Evolutionary conservation across 2,888 invertebrate genomes (phyloP), one percentile per base, ranked within the genome.

Genomic region (Drosophila planitibia): DNA sequence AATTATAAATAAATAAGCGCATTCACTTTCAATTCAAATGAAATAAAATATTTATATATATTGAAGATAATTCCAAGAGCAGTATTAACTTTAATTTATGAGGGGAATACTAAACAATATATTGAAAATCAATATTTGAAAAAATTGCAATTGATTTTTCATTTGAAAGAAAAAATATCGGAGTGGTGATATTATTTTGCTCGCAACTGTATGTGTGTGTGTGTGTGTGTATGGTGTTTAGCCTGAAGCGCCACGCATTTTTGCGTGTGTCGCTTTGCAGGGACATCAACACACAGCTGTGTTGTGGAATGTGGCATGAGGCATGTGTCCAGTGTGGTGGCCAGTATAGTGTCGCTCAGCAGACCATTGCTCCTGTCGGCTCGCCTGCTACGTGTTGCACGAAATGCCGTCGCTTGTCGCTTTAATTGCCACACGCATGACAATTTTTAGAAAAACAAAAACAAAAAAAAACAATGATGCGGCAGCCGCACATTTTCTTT

Each of bases 391-490:
- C 79, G 79, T 79, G 79, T 80, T 80, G 79, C 80, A 80, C 62
- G 71, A 78, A 79, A 79, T 78, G 79, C 67, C 61, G 52, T 49
- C 80, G 72, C 68, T 79, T 53, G 63, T 68, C 78, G 80, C 76
- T 59, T 80, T 76, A 80, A 79, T 80, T 79, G 80, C 78, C 80
- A 63, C 80, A 78, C 76, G 76, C 78, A 75, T 71, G 61, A 76
- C 71, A 75, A 22, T 79, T 78, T 70, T 76, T 58, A 71, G 71
- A 57, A 16, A 35, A 35, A 33, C 12, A 35, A 32, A 51, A 39
- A 39, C 6, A 19, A 19, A 25, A 25, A 49, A 19, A 2, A 49
- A 22, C 4, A 7, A 52, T 58, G 22, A n/a, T 19, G 33, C 6
- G 19, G 19, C 57, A 35, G 16, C 25, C 53, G 9, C 54, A 44